These are phyloP conservation scores for Eristalinus sepulchralis DNA, from an alignment of 2,888 invertebrate species.

Conservation along the genomic window DNA sequence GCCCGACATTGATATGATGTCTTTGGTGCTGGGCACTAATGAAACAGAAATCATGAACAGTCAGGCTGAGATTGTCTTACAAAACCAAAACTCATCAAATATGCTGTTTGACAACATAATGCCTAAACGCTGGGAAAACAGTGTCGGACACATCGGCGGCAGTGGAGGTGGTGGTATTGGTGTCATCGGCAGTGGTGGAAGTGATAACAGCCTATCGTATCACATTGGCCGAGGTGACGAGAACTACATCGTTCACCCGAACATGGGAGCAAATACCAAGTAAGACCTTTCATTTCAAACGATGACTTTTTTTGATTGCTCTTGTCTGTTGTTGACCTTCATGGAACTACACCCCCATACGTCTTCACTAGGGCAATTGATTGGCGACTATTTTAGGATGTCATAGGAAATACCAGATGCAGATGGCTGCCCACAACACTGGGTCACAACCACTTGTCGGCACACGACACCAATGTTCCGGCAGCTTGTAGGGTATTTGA, in stretches of 20 bases:
- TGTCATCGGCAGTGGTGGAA: slow-evolving; percentile 53
- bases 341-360: background rate
- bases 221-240: slow-evolving; percentile 76
- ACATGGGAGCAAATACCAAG: slow-evolving; percentile 75
- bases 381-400: background rate
- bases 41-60: slow-evolving; percentile 73
- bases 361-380: background rate
- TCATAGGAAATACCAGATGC: background rate
- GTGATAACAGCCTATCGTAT: slow-evolving; percentile 77
- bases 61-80: slow-evolving; percentile 70
- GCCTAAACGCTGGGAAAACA: background rate
- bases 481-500: background rate
- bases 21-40: slow-evolving; percentile 71
- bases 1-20: slow-evolving; percentile 49
- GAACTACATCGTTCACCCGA: slow-evolving; percentile 73
- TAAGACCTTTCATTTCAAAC: slow-evolving; percentile 64
- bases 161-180: background rate
- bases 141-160: background rate
- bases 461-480: background rate
- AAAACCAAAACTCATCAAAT: slow-evolving; percentile 58
- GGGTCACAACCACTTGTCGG: background rate
- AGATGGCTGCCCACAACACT: background rate
- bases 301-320: background rate
- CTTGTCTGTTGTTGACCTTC: background rate
- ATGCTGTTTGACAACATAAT: slow-evolving; percentile 43